These are phyloP conservation scores for Forficula auricularia DNA, from an alignment of 1,140 invertebrate genomes.

Conservation along the genomic window DNA sequence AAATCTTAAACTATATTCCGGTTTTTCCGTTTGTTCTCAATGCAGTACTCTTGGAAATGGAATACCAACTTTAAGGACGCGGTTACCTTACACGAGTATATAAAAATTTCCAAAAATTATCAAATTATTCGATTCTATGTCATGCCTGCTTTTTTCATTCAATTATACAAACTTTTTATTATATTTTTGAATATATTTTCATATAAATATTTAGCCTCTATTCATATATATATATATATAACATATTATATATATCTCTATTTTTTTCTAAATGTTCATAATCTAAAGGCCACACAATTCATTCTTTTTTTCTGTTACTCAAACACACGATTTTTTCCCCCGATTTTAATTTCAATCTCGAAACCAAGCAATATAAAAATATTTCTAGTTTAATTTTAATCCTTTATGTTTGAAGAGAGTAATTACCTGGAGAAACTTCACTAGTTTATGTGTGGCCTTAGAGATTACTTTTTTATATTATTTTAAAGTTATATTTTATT, in stretches of 20 bases:
- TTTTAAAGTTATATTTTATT: too few relatives aligned
- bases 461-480: background rate
- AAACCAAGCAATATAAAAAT: too few relatives aligned
- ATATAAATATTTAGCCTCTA: conserved; percentile 14
- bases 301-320: too few relatives aligned
- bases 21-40: conserved; percentile 8
- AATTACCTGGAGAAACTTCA: background rate
- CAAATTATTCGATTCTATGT: conserved; percentile 17
- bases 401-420: too few relatives aligned
- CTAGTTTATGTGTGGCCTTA: background rate
- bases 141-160: too few relatives aligned
- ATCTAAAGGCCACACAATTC: conserved; percentile 1
- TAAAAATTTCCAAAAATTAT: conserved; percentile 19
- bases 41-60: conserved; percentile 79
- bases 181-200: too few relatives aligned
- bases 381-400: too few relatives aligned
- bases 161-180: too few relatives aligned
- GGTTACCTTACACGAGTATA: conserved; percentile 56
- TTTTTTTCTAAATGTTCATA: conserved; percentile 19
- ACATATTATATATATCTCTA: conserved; percentile 9
- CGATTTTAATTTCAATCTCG: too few relatives aligned
- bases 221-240: conserved; percentile 1
- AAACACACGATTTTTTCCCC: too few relatives aligned
- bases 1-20: too few relatives aligned
- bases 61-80: conserved; percentile 88